Evolutionary conservation across 2,888 invertebrate species (phyloP).

Genomic region (Lasiommata megera): DNA sequence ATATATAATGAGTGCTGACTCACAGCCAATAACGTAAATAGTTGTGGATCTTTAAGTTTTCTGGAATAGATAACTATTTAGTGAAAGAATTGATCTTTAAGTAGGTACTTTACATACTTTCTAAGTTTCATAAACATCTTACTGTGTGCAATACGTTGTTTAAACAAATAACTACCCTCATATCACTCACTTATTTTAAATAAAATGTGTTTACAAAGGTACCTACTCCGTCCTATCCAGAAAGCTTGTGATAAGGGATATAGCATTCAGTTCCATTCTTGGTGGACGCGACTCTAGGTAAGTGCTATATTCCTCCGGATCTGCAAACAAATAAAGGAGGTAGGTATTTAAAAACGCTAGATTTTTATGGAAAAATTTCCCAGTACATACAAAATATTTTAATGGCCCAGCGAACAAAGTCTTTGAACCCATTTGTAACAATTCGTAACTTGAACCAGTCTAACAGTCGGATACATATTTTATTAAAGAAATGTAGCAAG

Average conservation of each 20-base stretch:
- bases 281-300: conserved; percentile 84
- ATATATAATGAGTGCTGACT: too few relatives aligned
- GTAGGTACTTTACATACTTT: too few relatives aligned
- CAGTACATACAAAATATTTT: neutral
- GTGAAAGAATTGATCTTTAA: too few relatives aligned
- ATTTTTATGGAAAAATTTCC: neutral
- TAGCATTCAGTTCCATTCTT: conserved; percentile 85
- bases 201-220: neutral
- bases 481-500: neutral
- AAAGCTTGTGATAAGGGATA: conserved; percentile 80
- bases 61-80: too few relatives aligned
- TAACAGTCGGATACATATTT: neutral
- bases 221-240: conserved; percentile 79
- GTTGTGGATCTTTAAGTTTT: too few relatives aligned
- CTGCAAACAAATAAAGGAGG: conserved; percentile 44
- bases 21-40: too few relatives aligned
- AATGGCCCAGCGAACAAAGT: neutral
- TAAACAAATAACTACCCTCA: too few relatives aligned
- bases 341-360: conserved; percentile 6
- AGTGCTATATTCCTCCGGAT: conserved; percentile 82
- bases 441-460: conserved; percentile 3
- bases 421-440: conserved; percentile 14
- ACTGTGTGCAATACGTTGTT: too few relatives aligned
- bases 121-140: too few relatives aligned
- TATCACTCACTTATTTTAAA: too few relatives aligned